Evolutionary conservation across 1,140 invertebrate species (phyloP), one percentile per base, ranked within the genome.

Genomic region (Drosophila jambulina): DNA sequence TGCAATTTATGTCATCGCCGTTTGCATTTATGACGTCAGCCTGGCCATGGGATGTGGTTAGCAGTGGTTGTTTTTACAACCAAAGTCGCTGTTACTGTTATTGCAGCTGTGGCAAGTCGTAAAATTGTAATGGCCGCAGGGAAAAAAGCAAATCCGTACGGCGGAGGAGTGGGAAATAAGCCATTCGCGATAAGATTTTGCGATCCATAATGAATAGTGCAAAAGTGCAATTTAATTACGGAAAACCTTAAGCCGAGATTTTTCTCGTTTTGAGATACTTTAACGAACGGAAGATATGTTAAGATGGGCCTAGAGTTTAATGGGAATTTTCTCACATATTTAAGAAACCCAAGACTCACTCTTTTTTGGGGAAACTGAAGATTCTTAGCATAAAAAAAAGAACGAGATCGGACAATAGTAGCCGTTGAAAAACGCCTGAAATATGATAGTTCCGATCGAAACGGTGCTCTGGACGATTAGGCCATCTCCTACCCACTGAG

Each of bases 1-100:
- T 88, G 80, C 84, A 84, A 88, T 87, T 87, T 87, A 87, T 88
- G 84, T 87, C 85, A 87, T 88, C 84, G 84, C 65, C 59, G 75
- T 59, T 67, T 63, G 80, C 71, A 76, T 86, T 61, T 80, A 87
- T 87, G 84, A 87, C 84, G 84, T 87, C 84, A 87, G 77, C 83
- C 62, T 84, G 85, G 56, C 84, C 83, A 78, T 87, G 80, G 67
- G 69, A 67, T 80, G 77, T 88, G 76, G 83, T 75, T 87, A 67
- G 61, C 65, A 71, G 64, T 64, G 36, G 36, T 43, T 40, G 67
- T 74, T 64, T 25, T 21, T 64, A 63, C 15, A 36, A 25, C 49
- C 21, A 19, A 58, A 36, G 45, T 60, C 63, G 63, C 60, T 72
- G 67, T 72, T 72, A 72, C 69, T 72, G 46, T 75, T 53, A 63